Percentiles rank a stretch among this genome's conserved stretches.
Conservation (phyloP, 2,888 invertebrate species). For the Drosophila parthenogenetica region DNA sequence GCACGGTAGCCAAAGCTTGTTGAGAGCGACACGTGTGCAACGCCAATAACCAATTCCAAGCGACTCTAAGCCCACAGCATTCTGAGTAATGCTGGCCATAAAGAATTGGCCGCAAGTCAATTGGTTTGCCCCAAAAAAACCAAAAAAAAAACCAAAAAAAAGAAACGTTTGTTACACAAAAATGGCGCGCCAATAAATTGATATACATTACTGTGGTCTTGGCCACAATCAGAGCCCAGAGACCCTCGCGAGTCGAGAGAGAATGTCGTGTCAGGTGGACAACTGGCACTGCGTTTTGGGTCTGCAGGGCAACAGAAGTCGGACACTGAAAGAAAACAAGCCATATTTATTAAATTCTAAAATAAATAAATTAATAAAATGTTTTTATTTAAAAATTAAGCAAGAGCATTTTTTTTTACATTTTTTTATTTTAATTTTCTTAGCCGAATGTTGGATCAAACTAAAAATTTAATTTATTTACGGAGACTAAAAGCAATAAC, state of each 20-base stretch:
- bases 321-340: not conserved
- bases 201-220: constrained; percentile 38
- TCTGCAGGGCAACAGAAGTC: not conserved
- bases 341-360: too few species aligned
- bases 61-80: constrained; percentile 32
- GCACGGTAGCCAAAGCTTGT: constrained; percentile 15
- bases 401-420: too few species aligned
- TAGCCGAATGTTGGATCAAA: too few species aligned
- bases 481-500: too few species aligned
- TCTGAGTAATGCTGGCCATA: constrained; percentile 49
- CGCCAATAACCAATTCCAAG: constrained; percentile 19
- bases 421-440: too few species aligned
- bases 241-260: constrained; percentile 1
- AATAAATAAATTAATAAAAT: too few species aligned
- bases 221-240: constrained; percentile 18
- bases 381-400: too few species aligned
- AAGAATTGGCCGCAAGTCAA: constrained; percentile 53
- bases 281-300: constrained; percentile 1
- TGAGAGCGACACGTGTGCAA: constrained; percentile 24
- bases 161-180: constrained; percentile 47
- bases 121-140: constrained; percentile 54
- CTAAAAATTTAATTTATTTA: too few species aligned
- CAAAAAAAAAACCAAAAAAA: not conserved
- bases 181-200: constrained; percentile 65
- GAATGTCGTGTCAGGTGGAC: constrained; percentile 48